Evolutionary conservation across 1,140 invertebrate species (phyloP).

Genomic region (Drosophila rhopaloa): DNA sequence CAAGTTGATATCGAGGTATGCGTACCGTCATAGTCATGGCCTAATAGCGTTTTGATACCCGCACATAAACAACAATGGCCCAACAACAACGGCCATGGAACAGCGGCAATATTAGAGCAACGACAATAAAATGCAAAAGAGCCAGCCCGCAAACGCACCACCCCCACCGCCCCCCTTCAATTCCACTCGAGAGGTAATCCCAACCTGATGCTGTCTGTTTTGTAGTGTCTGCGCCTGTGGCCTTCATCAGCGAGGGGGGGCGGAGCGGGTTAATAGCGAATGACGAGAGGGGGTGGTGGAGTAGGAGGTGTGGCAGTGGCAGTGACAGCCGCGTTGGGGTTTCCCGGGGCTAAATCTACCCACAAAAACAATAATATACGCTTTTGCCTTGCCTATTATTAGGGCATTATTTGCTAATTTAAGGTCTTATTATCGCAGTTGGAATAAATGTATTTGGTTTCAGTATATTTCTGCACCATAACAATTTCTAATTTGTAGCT

Average conservation of each 20-base stretch:
- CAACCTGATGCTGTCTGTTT: slow-evolving; percentile 78
- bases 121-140: slow-evolving; percentile 81
- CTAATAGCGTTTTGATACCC: slow-evolving; percentile 81
- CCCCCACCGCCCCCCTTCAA: neutral
- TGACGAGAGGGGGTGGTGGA: slow-evolving; percentile 7
- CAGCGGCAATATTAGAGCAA: slow-evolving; percentile 25
- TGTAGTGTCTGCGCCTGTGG: slow-evolving; percentile 61
- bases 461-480: no score
- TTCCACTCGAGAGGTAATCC: slow-evolving; percentile 57
- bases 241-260: slow-evolving; percentile 16
- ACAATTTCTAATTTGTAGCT: no score
- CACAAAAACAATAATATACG: neutral
- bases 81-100: slow-evolving; percentile 38
- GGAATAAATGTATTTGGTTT: neutral
- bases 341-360: neutral
- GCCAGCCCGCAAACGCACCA: slow-evolving; percentile 22
- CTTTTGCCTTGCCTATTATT: neutral
- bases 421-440: neutral
- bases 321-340: slow-evolving; percentile 9
- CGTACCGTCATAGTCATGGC: slow-evolving; percentile 68
- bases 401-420: neutral
- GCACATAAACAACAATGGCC: slow-evolving; percentile 77
- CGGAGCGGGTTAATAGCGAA: slow-evolving; percentile 66
- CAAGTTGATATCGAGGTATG: slow-evolving; percentile 62
- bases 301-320: neutral